Evolutionary conservation across 2,797 vertebrate species (phyloP).

Genomic region (Lepus townsendii): DNA sequence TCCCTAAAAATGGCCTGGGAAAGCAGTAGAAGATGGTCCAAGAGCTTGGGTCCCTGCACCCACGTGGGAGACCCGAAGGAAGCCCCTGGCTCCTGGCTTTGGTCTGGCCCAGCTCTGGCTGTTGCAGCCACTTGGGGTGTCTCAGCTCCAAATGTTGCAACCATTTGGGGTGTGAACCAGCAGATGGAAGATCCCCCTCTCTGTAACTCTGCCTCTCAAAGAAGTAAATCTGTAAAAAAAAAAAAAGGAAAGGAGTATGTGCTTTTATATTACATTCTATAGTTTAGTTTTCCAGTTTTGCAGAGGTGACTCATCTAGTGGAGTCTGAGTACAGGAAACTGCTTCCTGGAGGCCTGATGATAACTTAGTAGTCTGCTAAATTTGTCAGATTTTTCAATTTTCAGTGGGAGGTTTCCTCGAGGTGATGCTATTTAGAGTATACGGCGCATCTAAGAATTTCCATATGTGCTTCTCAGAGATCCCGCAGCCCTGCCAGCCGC

Average conservation of each 20-base stretch:
- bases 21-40: too few species aligned
- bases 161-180: too few species aligned
- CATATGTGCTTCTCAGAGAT: not conserved
- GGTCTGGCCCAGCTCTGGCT: too few species aligned
- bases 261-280: constrained; percentile 36
- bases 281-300: constrained; percentile 24
- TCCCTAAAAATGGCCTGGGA: too few species aligned
- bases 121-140: too few species aligned
- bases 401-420: constrained; percentile 35
- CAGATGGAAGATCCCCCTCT: too few species aligned
- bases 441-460: constrained; percentile 31
- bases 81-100: too few species aligned
- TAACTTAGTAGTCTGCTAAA: constrained; percentile 2
- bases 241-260: not conserved
- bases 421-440: not conserved
- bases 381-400: constrained; percentile 39
- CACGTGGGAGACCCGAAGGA: too few species aligned
- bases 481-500: not conserved
- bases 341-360: not conserved
- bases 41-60: too few species aligned
- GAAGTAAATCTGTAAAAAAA: too few species aligned
- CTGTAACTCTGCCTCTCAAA: too few species aligned
- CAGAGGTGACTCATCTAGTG: constrained; percentile 20
- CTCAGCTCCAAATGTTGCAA: too few species aligned
- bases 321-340: not conserved